Base-by-base conservation (phyloP, 1,140 invertebrate species). In the Drosophila mojavensis region DNA sequence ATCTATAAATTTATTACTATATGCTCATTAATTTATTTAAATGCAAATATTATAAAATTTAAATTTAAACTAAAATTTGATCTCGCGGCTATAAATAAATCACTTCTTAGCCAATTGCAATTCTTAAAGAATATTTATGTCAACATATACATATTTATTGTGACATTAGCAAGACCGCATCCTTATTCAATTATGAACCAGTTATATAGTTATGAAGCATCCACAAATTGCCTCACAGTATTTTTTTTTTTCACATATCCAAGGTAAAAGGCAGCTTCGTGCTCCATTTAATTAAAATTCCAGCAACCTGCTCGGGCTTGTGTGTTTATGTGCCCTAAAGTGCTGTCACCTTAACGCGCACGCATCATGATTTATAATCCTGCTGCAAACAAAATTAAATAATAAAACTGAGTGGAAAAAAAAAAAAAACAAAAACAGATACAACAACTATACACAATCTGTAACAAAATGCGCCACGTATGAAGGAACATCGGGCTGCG, bases 311-410 rank as follows among this genome's bases (percentile, higher is more conserved):
- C 84, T 71, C 76, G 33, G 70, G 41, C 56, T 66, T 86, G 72
- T 82, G 67, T 85, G 82, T 79, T 86, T 86, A 80, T 80, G 66
- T 84, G 84, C 83, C 83, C 80, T 89, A 84, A 89, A 89, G 84
- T 80, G 84, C 83, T 88, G 83, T 88, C 83, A 88, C 83, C 83
- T 88, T 80, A 88, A 79, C 60, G 75, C 68, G 83, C 83, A 88
- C 83, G 83, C 83, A 88, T 80, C 55, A 50, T 88, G 83, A 88
- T 88, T 88, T 89, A 88, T 89, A 82, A 69, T 68, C 63, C 68
- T 33, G 84, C 69, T 74, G 62, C 73, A 66, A 59, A 78, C 54
- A 75, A 51, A 86, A 77, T 88, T 88, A 86, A 86, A 89, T 89
- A 88, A 88, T 88, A 88, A 88, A 85, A 79, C 58, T 50, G 39